Conservation (phyloP, 2,888 invertebrate genomes). For the Lissocephala sabroskyi region DNA sequence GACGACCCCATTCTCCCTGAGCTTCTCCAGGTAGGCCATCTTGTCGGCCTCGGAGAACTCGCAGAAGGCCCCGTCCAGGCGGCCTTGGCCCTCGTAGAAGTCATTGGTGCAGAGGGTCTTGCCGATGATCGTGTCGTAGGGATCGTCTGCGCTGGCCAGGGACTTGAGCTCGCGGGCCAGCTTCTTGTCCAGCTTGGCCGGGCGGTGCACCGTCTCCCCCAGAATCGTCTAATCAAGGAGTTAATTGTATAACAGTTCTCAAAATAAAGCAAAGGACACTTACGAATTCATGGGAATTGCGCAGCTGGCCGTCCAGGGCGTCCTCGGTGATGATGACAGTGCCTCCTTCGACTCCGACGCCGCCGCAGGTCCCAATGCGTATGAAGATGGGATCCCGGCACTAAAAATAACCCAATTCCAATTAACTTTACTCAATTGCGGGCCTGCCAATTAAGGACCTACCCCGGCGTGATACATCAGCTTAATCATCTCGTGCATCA, state of each 20-base stretch:
- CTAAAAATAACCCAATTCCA: too few species aligned
- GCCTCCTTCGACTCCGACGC: slow-evolving; percentile 92
- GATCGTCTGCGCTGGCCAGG: slow-evolving; percentile 82
- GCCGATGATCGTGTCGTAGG: slow-evolving; percentile 89
- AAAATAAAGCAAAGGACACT: too few species aligned
- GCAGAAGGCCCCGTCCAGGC: slow-evolving; percentile 97
- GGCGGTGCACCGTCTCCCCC: slow-evolving; percentile 86
- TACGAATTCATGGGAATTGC: slow-evolving; percentile 88
- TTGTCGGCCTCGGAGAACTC: slow-evolving; percentile 93
- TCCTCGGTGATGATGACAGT: slow-evolving; percentile 95
- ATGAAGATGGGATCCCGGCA: slow-evolving; percentile 92
- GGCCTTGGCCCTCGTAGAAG: slow-evolving; percentile 98
- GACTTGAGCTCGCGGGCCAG: slow-evolving; percentile 85
- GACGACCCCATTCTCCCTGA: slow-evolving; percentile 85
- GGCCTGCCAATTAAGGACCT: too few species aligned
- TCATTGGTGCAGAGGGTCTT: slow-evolving; percentile 98
- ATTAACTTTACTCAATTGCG: too few species aligned
- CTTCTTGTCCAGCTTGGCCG: slow-evolving; percentile 87
- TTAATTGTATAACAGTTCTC: neutral
- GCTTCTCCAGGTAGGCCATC: slow-evolving; percentile 85
- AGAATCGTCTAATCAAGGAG: slow-evolving; percentile 93
- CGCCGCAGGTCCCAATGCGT: slow-evolving; percentile 95
- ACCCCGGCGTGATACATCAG: slow-evolving; percentile 88
- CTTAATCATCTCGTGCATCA: slow-evolving; percentile 97
- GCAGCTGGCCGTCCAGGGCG: slow-evolving; percentile 89